Base-by-base conservation (phyloP, 2,797 vertebrate species). In the Hipposideros larvatus region DNA sequence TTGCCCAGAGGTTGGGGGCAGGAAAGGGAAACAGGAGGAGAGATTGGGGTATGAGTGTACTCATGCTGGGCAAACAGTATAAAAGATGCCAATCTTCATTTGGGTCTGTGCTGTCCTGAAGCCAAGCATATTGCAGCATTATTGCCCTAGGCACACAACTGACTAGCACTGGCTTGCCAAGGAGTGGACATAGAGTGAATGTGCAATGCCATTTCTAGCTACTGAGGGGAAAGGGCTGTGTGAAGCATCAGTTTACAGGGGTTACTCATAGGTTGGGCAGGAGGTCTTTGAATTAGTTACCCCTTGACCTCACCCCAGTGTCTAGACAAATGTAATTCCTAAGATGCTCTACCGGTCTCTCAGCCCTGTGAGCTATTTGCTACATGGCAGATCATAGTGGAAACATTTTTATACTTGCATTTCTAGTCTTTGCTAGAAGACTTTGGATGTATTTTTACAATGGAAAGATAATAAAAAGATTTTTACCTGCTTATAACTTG, bases 401-500 rank as follows among this genome's bases (percentile, higher is more conserved):
- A 93, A 96, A 65, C 86, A 61, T 96, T 96, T 96, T 97, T 96
- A 93, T 98, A 96, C 83, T 86, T 97, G 83, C 28, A 79, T 98
- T 97, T 95, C 79, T 97, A 89, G 96, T 96, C 94, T 96, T 97
- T 93, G 48, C 0, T 43, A 90, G 90, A 97, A 87, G 78, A 93
- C 84, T 91, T 96, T 82, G 93, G 94, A 65, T 96, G 89, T 97
- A 84, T 97, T 87, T 93, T 98, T 97, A 83, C 90, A 94, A n/a
- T 71, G 53, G 73, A 92, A 96, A 95, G 55, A 92, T 68, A 95
- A 55, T 91, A 97, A 95, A 96, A 84, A 1, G 0, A 37, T 90
- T 96, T 97, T 97, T 97, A 97, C 95, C 97, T 98, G 98, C 94
- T 88, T 0, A 34, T 97, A 93, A 83, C 90, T 92, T 90, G 97